Evolutionary conservation across 2,797 vertebrate species (phyloP), one percentile per base, ranked within the genome.

Genomic region (Schizopygopsis pylzovi): DNA sequence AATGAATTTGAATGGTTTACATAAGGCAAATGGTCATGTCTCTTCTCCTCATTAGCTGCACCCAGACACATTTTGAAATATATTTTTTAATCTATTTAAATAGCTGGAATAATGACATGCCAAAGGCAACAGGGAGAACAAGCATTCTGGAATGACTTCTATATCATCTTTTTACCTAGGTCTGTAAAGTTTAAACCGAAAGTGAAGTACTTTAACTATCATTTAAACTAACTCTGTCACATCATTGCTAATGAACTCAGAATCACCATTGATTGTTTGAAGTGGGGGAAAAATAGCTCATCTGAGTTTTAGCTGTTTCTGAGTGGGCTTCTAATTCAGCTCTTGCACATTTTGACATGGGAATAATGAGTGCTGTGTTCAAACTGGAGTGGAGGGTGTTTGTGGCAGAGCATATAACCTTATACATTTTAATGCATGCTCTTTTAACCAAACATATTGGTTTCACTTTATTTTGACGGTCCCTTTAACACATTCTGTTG

Each of bases 311-410:
- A 70, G 76, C 72, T 79, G 54, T 33, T 87, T 33, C 63, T 49
- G 79, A 81, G 86, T 87, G 83, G 86, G 61, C n/a, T 77, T 87
- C 81, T 85, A 82, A 88, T 85, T 85, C 63, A 5, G 22, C 79
- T 71, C 70, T 77, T 82, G 75, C 75, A 76, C 70, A 72, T 85
- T 87, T 76, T 81, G 79, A 79, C 82, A 85, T 47, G 18, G 73
- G 12, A 81, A 33, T 59, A 86, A 80, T 67, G 39, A 86, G n/a
- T 18, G 28, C 47, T 67, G 4, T 76, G n/a, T 67, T 72, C 15
- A 54, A 18, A 41, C 39, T 72, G n/a, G 49, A 79, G 67, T 78
- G 79, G n/a, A 39, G 63, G 45, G 73, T 47, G 37, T 70, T 68
- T 16, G 1, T 84, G 65, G n/a, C 39, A 25, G 25, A 41, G 39